Percentiles rank a stretch among this genome's conserved stretches.
Evolutionary conservation across 2,888 invertebrate species (phyloP).

Genomic region (Mesochorus sp.): DNA sequence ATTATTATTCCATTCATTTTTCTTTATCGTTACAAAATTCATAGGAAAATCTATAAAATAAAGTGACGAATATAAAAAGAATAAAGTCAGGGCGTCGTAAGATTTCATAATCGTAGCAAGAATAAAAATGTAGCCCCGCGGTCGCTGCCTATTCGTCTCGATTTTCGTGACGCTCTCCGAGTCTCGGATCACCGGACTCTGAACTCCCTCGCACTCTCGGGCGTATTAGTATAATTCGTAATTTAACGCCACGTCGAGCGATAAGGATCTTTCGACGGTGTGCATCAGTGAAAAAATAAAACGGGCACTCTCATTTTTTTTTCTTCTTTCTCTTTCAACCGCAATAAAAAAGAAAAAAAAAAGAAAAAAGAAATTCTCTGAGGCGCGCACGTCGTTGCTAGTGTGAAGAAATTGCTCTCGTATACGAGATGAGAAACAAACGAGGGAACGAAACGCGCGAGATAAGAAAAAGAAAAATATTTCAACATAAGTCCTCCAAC

Average conservation of each 20-base stretch:
- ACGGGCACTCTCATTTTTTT: no score
- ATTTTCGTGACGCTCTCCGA: conserved; percentile 40
- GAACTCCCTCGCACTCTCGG: conserved; percentile 31
- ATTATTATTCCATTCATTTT: no score
- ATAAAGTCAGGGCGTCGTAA: no score
- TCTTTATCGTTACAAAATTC: no score
- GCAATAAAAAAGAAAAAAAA: conserved; percentile 9
- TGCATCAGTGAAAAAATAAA: conserved; percentile 19
- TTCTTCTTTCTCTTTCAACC: no score
- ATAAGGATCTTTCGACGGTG: conserved; percentile 37
- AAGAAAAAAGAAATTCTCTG: conserved; percentile 30
- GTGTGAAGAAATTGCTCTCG: conserved; percentile 3
- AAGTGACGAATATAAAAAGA: no score
- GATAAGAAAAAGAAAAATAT: conserved; percentile 32
- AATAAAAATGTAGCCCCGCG: no score
- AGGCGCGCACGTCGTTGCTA: conserved; percentile 22
- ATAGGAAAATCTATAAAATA: no score
- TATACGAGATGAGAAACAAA: conserved; percentile 34
- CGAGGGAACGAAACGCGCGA: neutral
- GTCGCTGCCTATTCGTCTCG: conserved; percentile 8
- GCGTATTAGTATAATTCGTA: conserved; percentile 58
- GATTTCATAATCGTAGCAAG: no score
- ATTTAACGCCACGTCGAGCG: conserved; percentile 59
- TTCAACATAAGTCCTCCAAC: neutral
- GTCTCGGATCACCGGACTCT: conserved; percentile 15